A percentile compares a stretch with the other conserved stretches of the same genome.
Conservation (phyloP, 2,113 vertebrate genomes). For the Jacana jacana region DNA sequence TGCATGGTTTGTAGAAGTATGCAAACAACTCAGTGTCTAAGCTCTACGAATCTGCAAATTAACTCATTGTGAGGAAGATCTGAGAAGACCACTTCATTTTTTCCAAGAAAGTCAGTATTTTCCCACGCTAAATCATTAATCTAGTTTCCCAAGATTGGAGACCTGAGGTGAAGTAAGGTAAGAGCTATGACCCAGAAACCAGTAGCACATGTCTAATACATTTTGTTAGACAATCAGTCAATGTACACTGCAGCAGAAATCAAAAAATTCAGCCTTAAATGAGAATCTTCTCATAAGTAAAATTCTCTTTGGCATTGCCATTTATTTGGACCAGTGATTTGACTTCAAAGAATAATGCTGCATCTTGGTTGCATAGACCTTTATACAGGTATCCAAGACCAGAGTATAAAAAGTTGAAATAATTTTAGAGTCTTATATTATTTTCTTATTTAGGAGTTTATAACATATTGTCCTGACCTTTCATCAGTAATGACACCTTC, state of each 20-base stretch:
- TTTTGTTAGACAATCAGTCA: background rate
- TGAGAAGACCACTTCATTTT: background rate
- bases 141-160: background rate
- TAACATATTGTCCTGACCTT: background rate
- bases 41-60: background rate
- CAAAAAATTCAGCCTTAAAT: background rate
- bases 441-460: background rate
- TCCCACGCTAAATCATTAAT: background rate
- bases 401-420: background rate
- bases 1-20: background rate
- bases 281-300: background rate
- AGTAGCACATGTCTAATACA: background rate
- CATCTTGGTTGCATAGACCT: accelerated
- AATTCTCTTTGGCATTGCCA: background rate
- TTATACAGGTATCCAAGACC: background rate
- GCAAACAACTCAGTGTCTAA: background rate
- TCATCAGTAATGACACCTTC: background rate
- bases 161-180: background rate
- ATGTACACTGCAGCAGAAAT: background rate
- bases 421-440: background rate
- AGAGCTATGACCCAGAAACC: background rate
- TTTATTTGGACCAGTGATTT: background rate
- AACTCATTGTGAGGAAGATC: background rate
- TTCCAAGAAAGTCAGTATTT: background rate
- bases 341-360: background rate